Percentiles rank a stretch among this genome's conserved stretches.
Conservation (phyloP, 2,888 invertebrate species). For the Platypus cylindrus region DNA sequence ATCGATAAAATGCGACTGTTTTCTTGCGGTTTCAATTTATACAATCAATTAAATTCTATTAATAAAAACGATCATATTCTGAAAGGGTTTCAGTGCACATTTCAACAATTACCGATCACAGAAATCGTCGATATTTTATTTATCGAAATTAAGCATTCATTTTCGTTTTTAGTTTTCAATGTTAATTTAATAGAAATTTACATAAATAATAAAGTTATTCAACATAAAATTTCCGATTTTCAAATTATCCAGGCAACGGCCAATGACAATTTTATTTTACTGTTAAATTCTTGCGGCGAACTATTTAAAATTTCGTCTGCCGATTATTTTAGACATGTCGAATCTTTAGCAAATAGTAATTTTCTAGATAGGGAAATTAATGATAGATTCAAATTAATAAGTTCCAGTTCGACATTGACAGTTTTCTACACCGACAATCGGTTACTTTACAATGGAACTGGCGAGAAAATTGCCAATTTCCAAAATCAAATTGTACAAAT, state of each 20-base stretch:
- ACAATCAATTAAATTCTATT: constrained; percentile 24
- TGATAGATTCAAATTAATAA: constrained; percentile 34
- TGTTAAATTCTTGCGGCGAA: constrained; percentile 22
- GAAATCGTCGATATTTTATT: constrained; percentile 21
- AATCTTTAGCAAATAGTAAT: constrained; percentile 16
- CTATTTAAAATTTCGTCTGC: constrained; percentile 23
- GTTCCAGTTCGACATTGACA: constrained; percentile 37
- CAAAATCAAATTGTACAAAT: constrained; percentile 47
- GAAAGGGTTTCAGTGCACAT: constrained; percentile 19
- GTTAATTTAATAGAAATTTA: constrained; percentile 5
- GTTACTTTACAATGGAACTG: constrained; percentile 49
- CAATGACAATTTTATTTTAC: constrained; percentile 23
- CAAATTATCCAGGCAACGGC: too few relatives aligned
- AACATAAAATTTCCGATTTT: too few relatives aligned
- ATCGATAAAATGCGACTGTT: constrained; percentile 33
- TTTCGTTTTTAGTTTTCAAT: constrained; percentile 12
- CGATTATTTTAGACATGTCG: too few relatives aligned
- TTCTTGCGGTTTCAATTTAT: constrained; percentile 33
- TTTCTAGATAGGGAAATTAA: constrained; percentile 14
- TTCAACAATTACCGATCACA: too few relatives aligned
- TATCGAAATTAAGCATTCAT: constrained; percentile 24
- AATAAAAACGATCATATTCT: constrained; percentile 19
- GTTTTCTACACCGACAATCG: constrained; percentile 38
- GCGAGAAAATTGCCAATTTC: constrained; percentile 43
- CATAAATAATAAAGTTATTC: constrained; percentile 12